A percentile compares a stretch with the other conserved stretches of the same genome.
These are phyloP conservation scores for Plutomurus gul DNA, from an alignment of 1,140 invertebrate species.

Conservation along the genomic window DNA sequence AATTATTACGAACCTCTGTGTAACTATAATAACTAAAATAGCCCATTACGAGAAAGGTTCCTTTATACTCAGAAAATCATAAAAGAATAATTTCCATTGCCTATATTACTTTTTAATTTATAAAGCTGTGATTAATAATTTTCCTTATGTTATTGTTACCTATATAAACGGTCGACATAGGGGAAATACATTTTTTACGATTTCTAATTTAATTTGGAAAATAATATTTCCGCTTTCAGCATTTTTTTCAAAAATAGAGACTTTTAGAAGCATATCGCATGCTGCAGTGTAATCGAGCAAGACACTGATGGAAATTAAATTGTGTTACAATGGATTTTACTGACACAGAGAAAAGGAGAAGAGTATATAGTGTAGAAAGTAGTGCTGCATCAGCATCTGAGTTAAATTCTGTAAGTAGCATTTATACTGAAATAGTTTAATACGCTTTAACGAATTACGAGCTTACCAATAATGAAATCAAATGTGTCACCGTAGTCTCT, in stretches of 20 bases:
- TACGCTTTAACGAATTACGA: neutral
- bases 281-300: neutral
- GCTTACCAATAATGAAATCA: constrained; percentile 41
- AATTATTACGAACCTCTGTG: neutral
- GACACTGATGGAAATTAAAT: too few species aligned
- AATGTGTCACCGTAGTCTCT: constrained; percentile 39
- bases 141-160: neutral
- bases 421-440: too few species aligned
- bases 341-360: too few species aligned
- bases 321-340: too few species aligned
- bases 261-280: neutral
- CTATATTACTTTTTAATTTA: too few species aligned
- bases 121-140: neutral
- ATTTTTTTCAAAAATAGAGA: neutral
- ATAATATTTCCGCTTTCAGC: neutral
- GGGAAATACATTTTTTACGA: neutral
- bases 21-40: too few species aligned
- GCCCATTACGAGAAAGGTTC: too few species aligned
- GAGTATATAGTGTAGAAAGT: neutral
- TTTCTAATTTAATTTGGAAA: neutral
- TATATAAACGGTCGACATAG: too few species aligned
- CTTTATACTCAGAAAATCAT: too few species aligned
- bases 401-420: too few species aligned
- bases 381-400: neutral
- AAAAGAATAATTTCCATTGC: too few species aligned